phyloP scores from a whole-genome alignment of 2,888 invertebrate genomes.

The Thysanoteuthis rhombus region DNA sequence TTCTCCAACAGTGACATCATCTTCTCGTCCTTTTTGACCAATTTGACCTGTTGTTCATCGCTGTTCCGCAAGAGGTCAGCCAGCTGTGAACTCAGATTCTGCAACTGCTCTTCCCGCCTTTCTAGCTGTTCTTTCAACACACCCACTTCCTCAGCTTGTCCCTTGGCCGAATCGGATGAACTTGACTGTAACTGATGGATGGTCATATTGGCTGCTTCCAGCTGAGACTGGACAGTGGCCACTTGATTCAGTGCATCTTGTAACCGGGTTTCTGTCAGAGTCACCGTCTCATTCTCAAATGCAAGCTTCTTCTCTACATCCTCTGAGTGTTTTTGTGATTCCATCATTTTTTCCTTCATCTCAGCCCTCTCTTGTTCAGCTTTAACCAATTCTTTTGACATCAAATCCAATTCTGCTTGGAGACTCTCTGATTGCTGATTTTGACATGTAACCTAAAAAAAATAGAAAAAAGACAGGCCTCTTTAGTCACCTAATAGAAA shows the following conservation, averaged over 20 bases:
- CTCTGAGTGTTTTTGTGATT: neutral
- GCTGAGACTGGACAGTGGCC: neutral
- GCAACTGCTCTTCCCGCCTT: neutral
- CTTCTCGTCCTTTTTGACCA: conserved; percentile 51
- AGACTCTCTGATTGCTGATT: conserved; percentile 25
- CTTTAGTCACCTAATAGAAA: too few species aligned
- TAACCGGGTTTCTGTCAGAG: too few species aligned
- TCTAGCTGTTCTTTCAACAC: neutral
- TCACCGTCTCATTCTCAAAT: neutral
- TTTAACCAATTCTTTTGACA: conserved; percentile 23
- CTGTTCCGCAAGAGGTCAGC: neutral
- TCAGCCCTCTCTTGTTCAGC: conserved; percentile 14
- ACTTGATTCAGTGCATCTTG: neutral
- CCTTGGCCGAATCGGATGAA: neutral
- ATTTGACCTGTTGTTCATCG: conserved; percentile 23
- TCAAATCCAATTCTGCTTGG: conserved; percentile 29
- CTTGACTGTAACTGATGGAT: conserved; percentile 17
- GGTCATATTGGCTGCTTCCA: conserved; percentile 33
- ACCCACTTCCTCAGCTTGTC: neutral
- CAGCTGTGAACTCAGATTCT: neutral
- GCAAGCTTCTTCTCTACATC: neutral
- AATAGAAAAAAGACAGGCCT: neutral
- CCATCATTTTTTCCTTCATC: neutral
- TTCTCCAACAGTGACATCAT: conserved; percentile 53
- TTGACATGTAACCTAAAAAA: neutral